Conservation (phyloP, 2,888 invertebrate species). For the Spialia ferax region DNA sequence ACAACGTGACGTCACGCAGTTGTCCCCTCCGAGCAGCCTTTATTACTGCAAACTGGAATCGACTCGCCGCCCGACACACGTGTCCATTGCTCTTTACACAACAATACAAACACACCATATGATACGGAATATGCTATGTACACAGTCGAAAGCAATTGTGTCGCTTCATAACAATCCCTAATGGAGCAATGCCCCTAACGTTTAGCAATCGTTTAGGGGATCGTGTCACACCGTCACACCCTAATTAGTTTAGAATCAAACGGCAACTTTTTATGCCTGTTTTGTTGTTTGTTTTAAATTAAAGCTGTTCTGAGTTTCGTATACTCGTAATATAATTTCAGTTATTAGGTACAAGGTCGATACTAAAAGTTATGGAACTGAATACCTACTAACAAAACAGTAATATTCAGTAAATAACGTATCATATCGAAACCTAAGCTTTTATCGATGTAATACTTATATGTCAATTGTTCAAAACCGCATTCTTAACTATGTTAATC, state of each 20-base stretch:
- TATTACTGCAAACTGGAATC: constrained; percentile 33
- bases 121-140: constrained; percentile 45
- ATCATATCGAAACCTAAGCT: no score
- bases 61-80: constrained; percentile 32
- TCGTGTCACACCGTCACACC: constrained; percentile 71
- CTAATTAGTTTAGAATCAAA: constrained; percentile 78
- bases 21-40: constrained; percentile 33
- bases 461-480: no score
- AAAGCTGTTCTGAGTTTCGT: constrained; percentile 48
- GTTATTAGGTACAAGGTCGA: no score
- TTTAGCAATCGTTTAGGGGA: constrained; percentile 61
- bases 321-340: not conserved
- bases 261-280: constrained; percentile 70
- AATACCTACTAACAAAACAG: no score
- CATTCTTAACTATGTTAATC: no score
- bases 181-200: constrained; percentile 48
- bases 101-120: constrained; percentile 37
- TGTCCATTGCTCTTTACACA: constrained; percentile 39
- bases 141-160: constrained; percentile 30
- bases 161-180: constrained; percentile 44
- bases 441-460: no score
- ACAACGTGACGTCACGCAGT: constrained; percentile 51
- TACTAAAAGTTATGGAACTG: not conserved
- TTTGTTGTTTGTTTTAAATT: constrained; percentile 70
- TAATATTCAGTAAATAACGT: no score